Percentiles rank a stretch among this genome's conserved stretches.
phyloP scores from a whole-genome alignment of 2,797 vertebrate species.

The Bradypodion pumilum region DNA sequence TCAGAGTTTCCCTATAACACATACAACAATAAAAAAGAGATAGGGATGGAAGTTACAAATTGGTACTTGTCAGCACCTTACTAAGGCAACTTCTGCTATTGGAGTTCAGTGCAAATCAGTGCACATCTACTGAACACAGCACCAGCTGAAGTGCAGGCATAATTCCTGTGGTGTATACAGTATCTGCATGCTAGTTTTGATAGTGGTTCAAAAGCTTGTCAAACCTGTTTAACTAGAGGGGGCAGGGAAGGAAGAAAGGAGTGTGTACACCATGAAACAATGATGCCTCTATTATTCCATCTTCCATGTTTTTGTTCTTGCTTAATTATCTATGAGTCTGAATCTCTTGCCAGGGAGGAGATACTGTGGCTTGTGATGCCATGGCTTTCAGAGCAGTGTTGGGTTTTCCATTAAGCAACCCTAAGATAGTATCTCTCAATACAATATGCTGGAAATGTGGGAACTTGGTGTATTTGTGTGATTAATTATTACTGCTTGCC shows the following conservation, averaged over 20 bases:
- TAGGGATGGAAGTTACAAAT: too few relatives aligned
- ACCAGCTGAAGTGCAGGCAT: background rate
- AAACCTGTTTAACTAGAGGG: background rate
- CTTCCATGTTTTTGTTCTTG: background rate
- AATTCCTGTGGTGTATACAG: background rate
- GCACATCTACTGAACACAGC: background rate
- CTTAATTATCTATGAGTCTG: background rate
- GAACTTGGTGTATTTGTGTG: background rate
- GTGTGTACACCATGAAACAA: background rate
- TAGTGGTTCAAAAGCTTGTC: constrained; percentile 6
- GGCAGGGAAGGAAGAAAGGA: background rate
- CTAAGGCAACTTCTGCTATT: too few relatives aligned
- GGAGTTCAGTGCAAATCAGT: background rate
- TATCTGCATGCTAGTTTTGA: background rate
- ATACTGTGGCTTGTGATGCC: background rate
- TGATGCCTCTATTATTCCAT: background rate
- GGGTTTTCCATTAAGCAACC: background rate
- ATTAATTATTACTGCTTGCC: constrained; percentile 26
- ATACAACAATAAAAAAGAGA: too few relatives aligned
- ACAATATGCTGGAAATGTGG: constrained; percentile 43
- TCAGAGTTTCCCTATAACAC: too few relatives aligned
- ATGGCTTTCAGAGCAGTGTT: background rate
- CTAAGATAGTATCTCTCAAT: background rate
- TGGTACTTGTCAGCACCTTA: too few relatives aligned
- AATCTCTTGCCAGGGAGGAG: background rate